Percentiles rank a stretch among this genome's conserved stretches.
Evolutionary conservation across 2,888 invertebrate species (phyloP).

Genomic region (Drosophila planitibia): DNA sequence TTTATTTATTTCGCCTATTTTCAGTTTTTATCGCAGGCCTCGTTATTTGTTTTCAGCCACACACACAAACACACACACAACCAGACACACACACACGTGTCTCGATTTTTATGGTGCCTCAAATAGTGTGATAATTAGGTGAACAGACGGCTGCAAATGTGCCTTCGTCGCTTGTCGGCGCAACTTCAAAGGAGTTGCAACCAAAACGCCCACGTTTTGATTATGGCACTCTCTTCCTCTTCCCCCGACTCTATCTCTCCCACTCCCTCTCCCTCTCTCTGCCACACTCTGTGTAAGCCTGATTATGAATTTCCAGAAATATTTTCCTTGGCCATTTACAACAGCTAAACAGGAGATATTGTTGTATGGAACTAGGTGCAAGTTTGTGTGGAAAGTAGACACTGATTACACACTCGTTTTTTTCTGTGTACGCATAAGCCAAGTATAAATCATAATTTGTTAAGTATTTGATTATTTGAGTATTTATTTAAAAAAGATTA

Average conservation of each 20-base stretch:
- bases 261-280: neutral
- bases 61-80: slow-evolving; percentile 25
- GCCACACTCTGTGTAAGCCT: neutral
- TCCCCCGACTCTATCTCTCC: neutral
- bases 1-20: slow-evolving; percentile 68
- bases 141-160: slow-evolving; percentile 72
- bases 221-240: slow-evolving; percentile 9
- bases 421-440: neutral
- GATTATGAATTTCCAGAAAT: slow-evolving; percentile 64
- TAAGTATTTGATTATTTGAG: neutral
- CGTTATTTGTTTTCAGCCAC: slow-evolving; percentile 53
- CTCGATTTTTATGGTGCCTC: slow-evolving; percentile 70
- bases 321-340: slow-evolving; percentile 53
- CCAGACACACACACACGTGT: neutral
- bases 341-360: slow-evolving; percentile 43
- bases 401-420: slow-evolving; percentile 9
- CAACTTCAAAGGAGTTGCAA: slow-evolving; percentile 64
- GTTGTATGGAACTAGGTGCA: slow-evolving; percentile 2
- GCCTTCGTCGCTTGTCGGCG: slow-evolving; percentile 38
- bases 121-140: slow-evolving; percentile 80
- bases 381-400: slow-evolving; percentile 20
- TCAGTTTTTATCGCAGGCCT: slow-evolving; percentile 34
- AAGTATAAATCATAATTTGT: neutral
- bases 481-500: neutral
- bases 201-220: slow-evolving; percentile 40